phyloP scores from a whole-genome alignment of 2,888 invertebrate genomes.

The Nymphalis polychloros region DNA sequence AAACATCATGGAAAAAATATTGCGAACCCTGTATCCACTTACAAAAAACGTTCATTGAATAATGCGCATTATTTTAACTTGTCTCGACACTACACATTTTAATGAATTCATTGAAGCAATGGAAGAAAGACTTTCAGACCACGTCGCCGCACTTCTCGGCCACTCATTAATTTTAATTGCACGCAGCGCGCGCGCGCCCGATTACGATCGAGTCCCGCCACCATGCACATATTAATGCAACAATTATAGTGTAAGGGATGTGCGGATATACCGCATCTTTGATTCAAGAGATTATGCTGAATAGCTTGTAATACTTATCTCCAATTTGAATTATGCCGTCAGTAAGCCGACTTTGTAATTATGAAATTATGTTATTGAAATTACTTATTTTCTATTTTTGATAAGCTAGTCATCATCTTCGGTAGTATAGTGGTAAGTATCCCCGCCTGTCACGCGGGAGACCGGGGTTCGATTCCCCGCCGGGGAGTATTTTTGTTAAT shows the following conservation, averaged over 20 bases:
- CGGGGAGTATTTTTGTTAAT: constrained; percentile 48
- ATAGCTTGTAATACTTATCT: neutral
- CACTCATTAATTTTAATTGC: constrained; percentile 68
- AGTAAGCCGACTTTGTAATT: no score
- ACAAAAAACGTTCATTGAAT: constrained; percentile 3
- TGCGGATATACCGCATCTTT: constrained; percentile 1
- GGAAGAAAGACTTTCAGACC: constrained; percentile 17
- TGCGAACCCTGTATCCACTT: neutral
- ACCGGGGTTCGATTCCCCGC: constrained; percentile 83
- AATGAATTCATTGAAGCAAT: constrained; percentile 9
- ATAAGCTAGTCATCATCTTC: constrained; percentile 50
- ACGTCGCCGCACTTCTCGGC: constrained; percentile 21
- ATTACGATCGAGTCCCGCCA: constrained; percentile 40
- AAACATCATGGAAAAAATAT: no score
- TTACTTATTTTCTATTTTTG: neutral
- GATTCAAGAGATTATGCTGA: constrained; percentile 2
- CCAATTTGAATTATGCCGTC: neutral
- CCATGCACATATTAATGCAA: constrained; percentile 26
- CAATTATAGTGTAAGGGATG: constrained; percentile 13
- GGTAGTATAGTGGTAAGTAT: constrained; percentile 82
- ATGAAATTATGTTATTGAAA: no score
- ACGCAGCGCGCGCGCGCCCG: constrained; percentile 46
- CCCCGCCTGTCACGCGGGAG: constrained; percentile 83
- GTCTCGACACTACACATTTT: neutral
- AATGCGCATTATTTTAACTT: neutral